Conservation (phyloP, 2,113 vertebrate species). For the Centropus bengalensis region DNA sequence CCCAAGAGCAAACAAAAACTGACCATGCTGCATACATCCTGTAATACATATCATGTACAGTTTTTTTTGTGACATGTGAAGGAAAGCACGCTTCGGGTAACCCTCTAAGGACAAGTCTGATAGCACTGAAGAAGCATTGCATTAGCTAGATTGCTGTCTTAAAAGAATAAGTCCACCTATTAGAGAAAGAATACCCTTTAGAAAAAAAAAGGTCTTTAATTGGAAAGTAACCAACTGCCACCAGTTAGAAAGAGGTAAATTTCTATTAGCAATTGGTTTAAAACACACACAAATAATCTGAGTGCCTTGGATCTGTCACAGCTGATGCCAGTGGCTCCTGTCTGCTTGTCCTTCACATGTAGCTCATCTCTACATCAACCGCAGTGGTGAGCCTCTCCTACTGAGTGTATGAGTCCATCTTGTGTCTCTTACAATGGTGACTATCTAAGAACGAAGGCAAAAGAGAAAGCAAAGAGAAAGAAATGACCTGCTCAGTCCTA, state of each 20-base stretch:
- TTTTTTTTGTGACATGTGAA: slow-evolving; percentile 93
- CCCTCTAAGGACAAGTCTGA: slow-evolving; percentile 87
- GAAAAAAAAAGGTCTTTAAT: slow-evolving; percentile 80
- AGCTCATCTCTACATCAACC: slow-evolving; percentile 79
- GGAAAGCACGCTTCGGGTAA: slow-evolving; percentile 86
- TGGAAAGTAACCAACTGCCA: slow-evolving; percentile 77
- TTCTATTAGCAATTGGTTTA: slow-evolving; percentile 90
- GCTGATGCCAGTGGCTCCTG: slow-evolving; percentile 88
- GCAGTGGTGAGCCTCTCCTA: slow-evolving; percentile 69
- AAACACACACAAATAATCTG: slow-evolving; percentile 78
- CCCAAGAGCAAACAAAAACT: slow-evolving; percentile 62
- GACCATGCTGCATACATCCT: slow-evolving; percentile 97
- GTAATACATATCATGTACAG: slow-evolving; percentile 99
- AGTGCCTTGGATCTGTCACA: slow-evolving; percentile 96
- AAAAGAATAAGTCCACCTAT: slow-evolving; percentile 82
- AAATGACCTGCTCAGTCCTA: slow-evolving; percentile 82
- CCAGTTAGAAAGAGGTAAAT: slow-evolving; percentile 81
- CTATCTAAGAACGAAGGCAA: slow-evolving; percentile 81
- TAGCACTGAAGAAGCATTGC: slow-evolving; percentile 82
- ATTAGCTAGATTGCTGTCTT: slow-evolving; percentile 84
- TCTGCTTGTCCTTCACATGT: slow-evolving; percentile 86
- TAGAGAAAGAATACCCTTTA: slow-evolving; percentile 78
- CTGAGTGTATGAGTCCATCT: slow-evolving; percentile 66
- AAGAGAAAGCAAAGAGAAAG: slow-evolving; percentile 54
- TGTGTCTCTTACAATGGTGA: slow-evolving; percentile 79